Evolutionary conservation across 2,113 vertebrate species (phyloP).

Genomic region (Lathamus discolor): DNA sequence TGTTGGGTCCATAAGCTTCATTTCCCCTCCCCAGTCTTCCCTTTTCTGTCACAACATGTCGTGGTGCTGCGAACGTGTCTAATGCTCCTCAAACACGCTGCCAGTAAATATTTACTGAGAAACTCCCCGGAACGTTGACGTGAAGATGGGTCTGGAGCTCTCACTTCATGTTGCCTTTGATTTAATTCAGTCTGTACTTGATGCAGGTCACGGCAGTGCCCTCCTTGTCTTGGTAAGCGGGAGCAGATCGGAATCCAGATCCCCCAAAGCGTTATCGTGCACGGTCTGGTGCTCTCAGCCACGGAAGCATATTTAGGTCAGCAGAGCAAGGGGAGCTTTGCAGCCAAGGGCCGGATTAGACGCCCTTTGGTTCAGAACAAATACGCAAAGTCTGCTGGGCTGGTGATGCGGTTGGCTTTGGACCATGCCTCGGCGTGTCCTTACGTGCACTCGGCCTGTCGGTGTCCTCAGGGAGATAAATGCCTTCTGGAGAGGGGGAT

Average conservation of each 20-base stretch:
- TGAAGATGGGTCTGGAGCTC: background rate
- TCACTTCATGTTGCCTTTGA: background rate
- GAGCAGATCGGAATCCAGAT: background rate
- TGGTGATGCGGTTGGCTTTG: background rate
- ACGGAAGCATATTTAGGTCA: background rate
- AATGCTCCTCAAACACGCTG: background rate
- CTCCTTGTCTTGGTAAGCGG: background rate
- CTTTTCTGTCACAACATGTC: background rate
- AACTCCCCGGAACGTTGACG: background rate
- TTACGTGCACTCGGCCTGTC: background rate
- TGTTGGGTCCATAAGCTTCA: background rate
- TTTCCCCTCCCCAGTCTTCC: background rate
- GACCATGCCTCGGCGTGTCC: background rate
- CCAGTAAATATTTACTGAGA: background rate
- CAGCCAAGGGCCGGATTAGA: background rate
- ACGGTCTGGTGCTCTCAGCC: background rate
- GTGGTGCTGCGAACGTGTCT: background rate
- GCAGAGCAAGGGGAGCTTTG: slow-evolving; percentile 15
- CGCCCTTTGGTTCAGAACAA: background rate
- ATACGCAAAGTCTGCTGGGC: background rate
- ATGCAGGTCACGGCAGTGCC: background rate
- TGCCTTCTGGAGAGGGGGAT: background rate
- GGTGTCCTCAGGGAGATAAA: background rate
- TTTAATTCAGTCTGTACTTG: background rate
- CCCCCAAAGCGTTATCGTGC: background rate